Base-by-base conservation (phyloP, 2,888 invertebrate species). In the Parasteatoda lunata region DNA sequence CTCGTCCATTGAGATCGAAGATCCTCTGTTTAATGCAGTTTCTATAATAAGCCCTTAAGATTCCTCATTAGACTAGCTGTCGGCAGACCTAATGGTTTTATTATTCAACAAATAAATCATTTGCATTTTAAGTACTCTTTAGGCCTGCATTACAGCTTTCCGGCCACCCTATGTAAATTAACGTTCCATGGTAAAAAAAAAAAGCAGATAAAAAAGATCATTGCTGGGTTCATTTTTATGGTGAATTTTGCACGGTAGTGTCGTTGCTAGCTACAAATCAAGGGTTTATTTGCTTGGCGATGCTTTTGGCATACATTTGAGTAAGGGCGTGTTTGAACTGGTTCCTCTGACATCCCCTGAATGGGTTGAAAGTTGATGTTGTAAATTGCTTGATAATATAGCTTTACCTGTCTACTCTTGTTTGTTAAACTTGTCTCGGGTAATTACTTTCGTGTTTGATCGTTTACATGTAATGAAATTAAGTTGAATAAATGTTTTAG, bases 41-140 rank as follows among this genome's bases (percentile, higher is more conserved):
- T 81, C 75, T 81, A 68, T 81, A 81, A 81, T 81, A 81, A 75
- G 81, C 68, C 81, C 48, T 75, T 81, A 81, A 81, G 73, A 68
- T 77, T 52, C 54, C 77, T 84, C 77, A 84, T 84, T 84, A 84
- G 83, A 71, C 83, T 65, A 77, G 77, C 83, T 84, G 83, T 84
- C 83, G 83, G 65, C 83, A 54, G 54, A 65, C 68, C 54, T 84
- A 77, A 84, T 84, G 77, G 83, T 70, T 83, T 83, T 83, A 83
- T 83, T 83, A 83, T 83, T 71, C 83, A 83, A 77, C 83, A 77
- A 71, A 83, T 77, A 83, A 83, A 83, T 83, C 83, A 83, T 83
- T 83, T 83, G 77, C 83, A 83, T 83, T 77, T 83, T 83, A 83
- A 77, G 75, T 75, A 75, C 75, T 69, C 66, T 68, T 81, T 75